Evolutionary conservation across 1,140 invertebrate species (phyloP), one percentile per base, ranked within the genome.

Genomic region (Brachionus rotundiformis): DNA sequence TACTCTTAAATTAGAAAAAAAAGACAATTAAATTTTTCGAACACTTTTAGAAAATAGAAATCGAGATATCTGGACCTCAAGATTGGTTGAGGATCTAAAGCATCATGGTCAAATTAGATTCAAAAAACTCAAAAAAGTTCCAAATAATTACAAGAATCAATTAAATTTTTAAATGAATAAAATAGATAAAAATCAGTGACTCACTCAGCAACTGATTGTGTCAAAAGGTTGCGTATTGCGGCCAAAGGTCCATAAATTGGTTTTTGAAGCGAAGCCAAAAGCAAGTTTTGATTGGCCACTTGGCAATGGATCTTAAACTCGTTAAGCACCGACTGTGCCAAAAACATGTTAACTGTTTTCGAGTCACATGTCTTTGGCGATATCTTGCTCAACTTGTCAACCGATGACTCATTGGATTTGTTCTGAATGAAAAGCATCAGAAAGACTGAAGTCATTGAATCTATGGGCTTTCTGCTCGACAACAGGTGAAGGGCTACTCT

Each of bases 371-470:
- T 25, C 19, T 54, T 16, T 6, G 47, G 47, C 8, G 36, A 27
- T 3, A 59, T 41, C 31, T 36, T 79, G 31, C 39, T 77, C 16
- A 77, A 77, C 29, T 29, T 49, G 4, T 68, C 63, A 33, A 68
- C 19, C 10, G 8, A 19, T 4, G 6, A 68, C 13, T 27, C 39
- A 59, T 79, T 19, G 4, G 47, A 33, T 63, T 79, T 79, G 11
- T n/a, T 39, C 31, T 79, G 47, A 59, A 79, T 33, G 59, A 79
- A 79, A 0, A 54, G n/a, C 59, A 79, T 54, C 47, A 79, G 23
- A 59, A 59, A 79, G 2, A 79, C 76, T 39, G 44, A 79, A 27
- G 76, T 79, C 76, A 79, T 79, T 23, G 76, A 79, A 25, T 79
- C 76, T 31, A 79, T 25, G 10, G 76, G 76, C 13, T 79, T 79